Percentiles rank a stretch among this genome's conserved stretches.
These are phyloP conservation scores for Apis laboriosa DNA, from an alignment of 1,140 invertebrate species.

Conservation along the genomic window DNA sequence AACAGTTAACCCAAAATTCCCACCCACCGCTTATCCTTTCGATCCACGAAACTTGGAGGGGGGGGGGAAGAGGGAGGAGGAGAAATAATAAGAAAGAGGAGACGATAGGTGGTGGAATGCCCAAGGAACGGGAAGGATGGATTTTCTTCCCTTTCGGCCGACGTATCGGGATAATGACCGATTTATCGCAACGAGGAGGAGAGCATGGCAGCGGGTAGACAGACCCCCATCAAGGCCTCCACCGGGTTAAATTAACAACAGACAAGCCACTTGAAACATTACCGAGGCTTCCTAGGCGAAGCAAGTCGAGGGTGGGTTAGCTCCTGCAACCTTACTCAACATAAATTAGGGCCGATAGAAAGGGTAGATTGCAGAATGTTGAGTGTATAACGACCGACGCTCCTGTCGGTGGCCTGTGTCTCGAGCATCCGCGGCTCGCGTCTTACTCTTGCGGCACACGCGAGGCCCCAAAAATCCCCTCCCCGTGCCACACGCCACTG, in stretches of 20 bases:
- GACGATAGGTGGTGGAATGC: background rate
- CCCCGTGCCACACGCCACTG: slow-evolving; percentile 46
- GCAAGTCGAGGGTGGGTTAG: slow-evolving; percentile 68
- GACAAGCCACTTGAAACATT: slow-evolving; percentile 81
- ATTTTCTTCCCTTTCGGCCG: slow-evolving; percentile 22
- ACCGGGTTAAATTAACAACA: slow-evolving; percentile 79
- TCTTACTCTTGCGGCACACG: slow-evolving; percentile 62
- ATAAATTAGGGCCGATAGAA: slow-evolving; percentile 81
- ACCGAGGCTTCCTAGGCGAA: slow-evolving; percentile 75
- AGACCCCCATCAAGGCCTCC: slow-evolving; percentile 75
- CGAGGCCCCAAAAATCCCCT: slow-evolving; percentile 59
- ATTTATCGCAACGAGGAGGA: slow-evolving; percentile 76
- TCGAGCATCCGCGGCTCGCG: slow-evolving; percentile 63
- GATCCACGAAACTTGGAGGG: background rate
- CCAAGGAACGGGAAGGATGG: background rate
- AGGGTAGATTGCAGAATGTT: slow-evolving; percentile 80
- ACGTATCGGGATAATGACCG: slow-evolving; percentile 71
- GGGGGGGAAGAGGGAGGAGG: too few relatives aligned
- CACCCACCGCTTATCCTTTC: background rate
- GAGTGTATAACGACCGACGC: slow-evolving; percentile 75
- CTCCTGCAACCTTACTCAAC: slow-evolving; percentile 77
- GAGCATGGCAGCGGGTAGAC: slow-evolving; percentile 72
- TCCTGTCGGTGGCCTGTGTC: slow-evolving; percentile 57
- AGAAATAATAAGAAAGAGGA: background rate
- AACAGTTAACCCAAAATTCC: slow-evolving; percentile 20